phyloP scores from a whole-genome alignment of 1,140 invertebrate genomes.

The Ips nitidus region DNA sequence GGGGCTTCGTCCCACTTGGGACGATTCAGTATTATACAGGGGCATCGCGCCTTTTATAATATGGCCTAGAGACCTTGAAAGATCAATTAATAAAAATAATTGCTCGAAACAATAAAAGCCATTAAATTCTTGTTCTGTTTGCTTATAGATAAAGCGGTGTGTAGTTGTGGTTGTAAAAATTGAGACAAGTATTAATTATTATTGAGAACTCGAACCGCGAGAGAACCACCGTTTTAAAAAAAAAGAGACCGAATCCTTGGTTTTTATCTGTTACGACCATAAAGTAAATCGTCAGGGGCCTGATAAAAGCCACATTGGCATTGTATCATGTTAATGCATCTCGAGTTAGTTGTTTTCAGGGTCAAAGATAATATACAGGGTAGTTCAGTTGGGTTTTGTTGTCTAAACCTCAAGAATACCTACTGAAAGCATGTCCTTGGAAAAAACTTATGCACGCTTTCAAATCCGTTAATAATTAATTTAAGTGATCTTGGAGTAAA shows the following conservation, averaged over 20 bases:
- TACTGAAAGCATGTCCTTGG: too few relatives aligned
- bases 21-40: too few relatives aligned
- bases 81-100: too few relatives aligned
- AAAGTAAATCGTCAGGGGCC: conserved; percentile 17
- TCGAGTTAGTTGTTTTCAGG: conserved; percentile 18
- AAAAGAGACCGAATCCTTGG: conserved; percentile 11
- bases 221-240: not conserved
- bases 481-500: too few relatives aligned
- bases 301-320: conserved; percentile 7
- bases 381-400: too few relatives aligned
- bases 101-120: not conserved
- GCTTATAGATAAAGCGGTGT: not conserved
- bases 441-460: too few relatives aligned
- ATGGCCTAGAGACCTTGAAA: too few relatives aligned
- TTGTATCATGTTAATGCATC: conserved; percentile 22
- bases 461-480: too few relatives aligned
- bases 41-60: too few relatives aligned
- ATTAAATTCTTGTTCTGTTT: conserved; percentile 4
- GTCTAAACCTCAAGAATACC: too few relatives aligned
- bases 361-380: conserved; percentile 3
- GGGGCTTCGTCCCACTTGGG: too few relatives aligned
- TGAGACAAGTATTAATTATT: conserved; percentile 16
- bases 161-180: conserved; percentile 4
- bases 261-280: conserved; percentile 17
- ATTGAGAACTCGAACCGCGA: not conserved